phyloP scores from a whole-genome alignment of 2,888 invertebrate genomes.

The Standfussiana lucernea region DNA sequence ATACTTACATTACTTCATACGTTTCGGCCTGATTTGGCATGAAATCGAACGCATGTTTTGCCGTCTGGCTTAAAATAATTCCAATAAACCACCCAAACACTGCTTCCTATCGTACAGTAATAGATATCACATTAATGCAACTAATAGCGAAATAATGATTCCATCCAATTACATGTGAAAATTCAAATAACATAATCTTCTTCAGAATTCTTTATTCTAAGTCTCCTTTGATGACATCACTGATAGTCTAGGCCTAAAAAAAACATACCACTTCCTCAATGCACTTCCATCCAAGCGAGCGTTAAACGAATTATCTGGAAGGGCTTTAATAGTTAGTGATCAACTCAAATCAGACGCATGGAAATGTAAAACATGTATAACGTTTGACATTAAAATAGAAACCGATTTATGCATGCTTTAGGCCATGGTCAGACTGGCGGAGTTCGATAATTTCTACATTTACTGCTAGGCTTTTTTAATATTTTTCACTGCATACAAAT shows the following conservation, averaged over 20 bases:
- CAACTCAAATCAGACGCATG: neutral
- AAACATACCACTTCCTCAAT: neutral
- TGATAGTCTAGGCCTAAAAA: too few relatives aligned
- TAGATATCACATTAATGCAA: too few relatives aligned
- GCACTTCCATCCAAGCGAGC: neutral
- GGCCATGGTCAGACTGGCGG: neutral
- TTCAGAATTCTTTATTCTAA: neutral
- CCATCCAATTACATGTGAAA: too few relatives aligned
- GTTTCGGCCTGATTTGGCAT: too few relatives aligned
- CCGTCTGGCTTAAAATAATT: too few relatives aligned
- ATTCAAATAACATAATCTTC: neutral
- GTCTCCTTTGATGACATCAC: too few relatives aligned
- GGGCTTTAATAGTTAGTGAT: neutral
- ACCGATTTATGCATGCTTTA: neutral
- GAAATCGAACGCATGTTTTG: too few relatives aligned
- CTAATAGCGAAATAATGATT: too few relatives aligned
- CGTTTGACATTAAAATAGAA: constrained; percentile 8
- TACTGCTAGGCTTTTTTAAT: neutral
- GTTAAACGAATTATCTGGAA: neutral
- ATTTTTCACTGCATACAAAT: neutral
- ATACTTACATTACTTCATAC: too few relatives aligned
- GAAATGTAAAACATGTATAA: neutral
- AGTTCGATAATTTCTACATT: neutral
- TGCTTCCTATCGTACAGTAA: too few relatives aligned
- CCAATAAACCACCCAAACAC: too few relatives aligned